Evolutionary conservation across 2,113 vertebrate species (phyloP), one percentile per base, ranked within the genome.

Genomic region (Alectura lathami): DNA sequence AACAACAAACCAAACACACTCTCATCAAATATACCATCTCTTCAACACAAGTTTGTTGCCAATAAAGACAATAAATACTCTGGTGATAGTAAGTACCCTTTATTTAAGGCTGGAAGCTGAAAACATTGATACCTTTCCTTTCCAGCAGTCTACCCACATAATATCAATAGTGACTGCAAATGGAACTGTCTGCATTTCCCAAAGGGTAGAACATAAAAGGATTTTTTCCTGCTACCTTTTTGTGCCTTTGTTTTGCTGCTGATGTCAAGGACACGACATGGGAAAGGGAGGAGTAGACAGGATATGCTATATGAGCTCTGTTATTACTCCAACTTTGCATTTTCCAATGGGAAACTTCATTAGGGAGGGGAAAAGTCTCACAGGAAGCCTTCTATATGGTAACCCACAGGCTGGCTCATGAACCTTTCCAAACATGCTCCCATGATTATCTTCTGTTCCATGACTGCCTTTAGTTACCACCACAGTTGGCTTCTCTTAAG

Each of bases 201-300:
- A 79, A 89, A 86, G 82, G 67, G 27, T 56, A 86, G 45, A 47
- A 87, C 43, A 91, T 89, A 70, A 88, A 94, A 89, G 59, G 34
- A 54, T 42, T 54, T 96, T 91, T 96, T 95, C 92, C 87, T 93
- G 86, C 83, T 90, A 60, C 53, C 59, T 59, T 91, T 94, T 74
- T 82, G 72, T 82, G 92, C 47, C 51, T 94, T 96, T 96, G 90
- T 97, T 95, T 89, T 86, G 54, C 91, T 93, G 79, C 43, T 88
- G 45, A 80, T 90, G 92, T 97, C 95, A 91, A 96, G 93, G 92
- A 93, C 88, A 86, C 0, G 4, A 84, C 89, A 95, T 94, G 84
- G 96, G 93, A 96, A 97, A 97, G 96, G 94, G 96, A 96, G 96
- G 94, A 92, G 96, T 77, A 94, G 84, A 74, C 95, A 96, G 97